phyloP scores from a whole-genome alignment of 2,888 invertebrate genomes.

The Heliconius erato region DNA sequence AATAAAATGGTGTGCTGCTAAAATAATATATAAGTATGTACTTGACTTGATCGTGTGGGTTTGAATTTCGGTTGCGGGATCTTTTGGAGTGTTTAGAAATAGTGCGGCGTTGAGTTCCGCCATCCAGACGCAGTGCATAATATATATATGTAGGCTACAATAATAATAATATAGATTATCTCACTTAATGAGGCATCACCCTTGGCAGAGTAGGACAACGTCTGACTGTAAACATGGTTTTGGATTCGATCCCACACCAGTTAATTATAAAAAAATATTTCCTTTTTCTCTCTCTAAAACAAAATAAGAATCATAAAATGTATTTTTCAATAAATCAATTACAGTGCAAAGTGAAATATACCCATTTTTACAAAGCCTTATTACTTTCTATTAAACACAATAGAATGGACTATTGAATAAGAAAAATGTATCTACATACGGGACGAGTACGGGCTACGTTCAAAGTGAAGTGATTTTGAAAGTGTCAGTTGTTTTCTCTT shows the following conservation, averaged over 20 bases:
- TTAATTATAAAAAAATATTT: neutral
- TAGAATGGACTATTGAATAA: conserved; percentile 41
- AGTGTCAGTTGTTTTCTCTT: conserved; percentile 42
- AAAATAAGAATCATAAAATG: neutral
- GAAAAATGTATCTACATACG: conserved; percentile 31
- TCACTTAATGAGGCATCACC: no score
- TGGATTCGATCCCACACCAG: no score
- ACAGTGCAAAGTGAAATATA: conserved; percentile 21
- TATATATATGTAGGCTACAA: neutral
- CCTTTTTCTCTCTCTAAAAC: neutral
- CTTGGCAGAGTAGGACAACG: no score
- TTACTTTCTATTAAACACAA: conserved; percentile 43
- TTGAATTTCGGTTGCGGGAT: neutral
- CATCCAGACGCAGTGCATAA: no score
- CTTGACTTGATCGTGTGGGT: neutral
- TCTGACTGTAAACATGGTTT: no score
- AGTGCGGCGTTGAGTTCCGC: neutral
- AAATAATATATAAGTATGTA: neutral
- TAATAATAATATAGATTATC: neutral
- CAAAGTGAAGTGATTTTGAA: conserved; percentile 47
- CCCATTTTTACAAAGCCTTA: conserved; percentile 19
- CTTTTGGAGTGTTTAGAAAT: neutral
- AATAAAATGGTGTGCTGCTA: neutral
- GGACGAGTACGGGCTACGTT: conserved; percentile 43
- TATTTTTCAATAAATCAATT: neutral